Conservation (phyloP, 2,888 invertebrate species). For the Ennomos erosarius region DNA sequence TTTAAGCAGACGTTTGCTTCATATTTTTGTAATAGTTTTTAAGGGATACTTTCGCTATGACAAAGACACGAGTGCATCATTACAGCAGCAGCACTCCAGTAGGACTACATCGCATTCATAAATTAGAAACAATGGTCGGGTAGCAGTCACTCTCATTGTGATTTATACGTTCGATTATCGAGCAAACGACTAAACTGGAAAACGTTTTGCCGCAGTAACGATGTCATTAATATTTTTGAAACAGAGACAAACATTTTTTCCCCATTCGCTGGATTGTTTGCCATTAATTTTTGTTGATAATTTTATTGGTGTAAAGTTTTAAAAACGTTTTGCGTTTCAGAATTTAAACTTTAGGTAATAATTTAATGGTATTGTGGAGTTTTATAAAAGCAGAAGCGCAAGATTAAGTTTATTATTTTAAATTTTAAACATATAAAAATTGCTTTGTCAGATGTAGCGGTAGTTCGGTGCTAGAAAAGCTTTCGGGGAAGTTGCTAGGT, state of each 20-base stretch:
- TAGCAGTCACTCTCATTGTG: conserved; percentile 71
- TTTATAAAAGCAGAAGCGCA: too few relatives aligned
- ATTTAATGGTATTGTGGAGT: too few relatives aligned
- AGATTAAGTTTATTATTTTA: too few relatives aligned
- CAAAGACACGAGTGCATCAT: conserved; percentile 13
- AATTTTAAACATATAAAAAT: too few relatives aligned
- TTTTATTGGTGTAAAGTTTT: conserved; percentile 34
- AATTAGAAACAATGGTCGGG: conserved; percentile 64
- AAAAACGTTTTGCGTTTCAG: conserved; percentile 25
- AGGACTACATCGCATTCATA: conserved; percentile 52
- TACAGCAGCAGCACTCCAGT: conserved; percentile 7
- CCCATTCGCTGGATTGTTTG: conserved; percentile 33
- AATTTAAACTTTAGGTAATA: background rate
- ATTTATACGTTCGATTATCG: conserved; percentile 74
- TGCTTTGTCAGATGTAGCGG: too few relatives aligned
- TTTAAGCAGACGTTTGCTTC: too few relatives aligned
- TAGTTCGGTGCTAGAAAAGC: too few relatives aligned
- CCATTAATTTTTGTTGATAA: conserved; percentile 35
- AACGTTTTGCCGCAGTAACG: conserved; percentile 61
- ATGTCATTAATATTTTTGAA: conserved; percentile 65
- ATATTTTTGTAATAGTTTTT: too few relatives aligned
- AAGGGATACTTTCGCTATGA: conserved; percentile 14
- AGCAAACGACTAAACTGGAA: conserved; percentile 67
- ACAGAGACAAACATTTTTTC: conserved; percentile 43
- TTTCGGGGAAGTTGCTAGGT: too few relatives aligned